Conservation (phyloP, 2,797 vertebrate species). For the Danio choprae region DNA sequence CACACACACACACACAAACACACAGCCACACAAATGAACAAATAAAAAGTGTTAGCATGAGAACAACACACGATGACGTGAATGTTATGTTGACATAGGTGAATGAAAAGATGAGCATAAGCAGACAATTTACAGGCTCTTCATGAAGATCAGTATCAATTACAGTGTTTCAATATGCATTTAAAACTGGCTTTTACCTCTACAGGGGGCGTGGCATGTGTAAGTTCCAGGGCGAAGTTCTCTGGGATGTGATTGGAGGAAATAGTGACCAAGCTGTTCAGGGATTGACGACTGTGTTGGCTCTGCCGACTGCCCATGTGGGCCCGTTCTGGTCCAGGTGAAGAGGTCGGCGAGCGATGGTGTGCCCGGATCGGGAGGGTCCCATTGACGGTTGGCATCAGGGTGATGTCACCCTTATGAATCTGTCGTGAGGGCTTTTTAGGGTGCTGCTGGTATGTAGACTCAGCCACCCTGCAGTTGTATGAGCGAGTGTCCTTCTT, state of each 20-base stretch:
- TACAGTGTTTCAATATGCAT: slow-evolving; percentile 47
- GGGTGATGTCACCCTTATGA: slow-evolving; percentile 95
- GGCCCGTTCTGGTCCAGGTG: slow-evolving; percentile 90
- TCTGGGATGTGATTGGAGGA: slow-evolving; percentile 98
- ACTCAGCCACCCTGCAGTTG: slow-evolving; percentile 95
- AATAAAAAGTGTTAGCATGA: slow-evolving; percentile 29
- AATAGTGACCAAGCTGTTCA: slow-evolving; percentile 97
- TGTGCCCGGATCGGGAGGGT: slow-evolving; percentile 94
- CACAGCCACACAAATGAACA: slow-evolving; percentile 13
- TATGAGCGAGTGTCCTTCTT: slow-evolving; percentile 95
- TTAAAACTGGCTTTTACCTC: slow-evolving; percentile 83
- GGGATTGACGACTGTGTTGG: slow-evolving; percentile 94
- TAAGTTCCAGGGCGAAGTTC: slow-evolving; percentile 93
- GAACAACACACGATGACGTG: slow-evolving; percentile 58
- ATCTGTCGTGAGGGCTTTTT: slow-evolving; percentile 94
- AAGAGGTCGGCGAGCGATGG: slow-evolving; percentile 88
- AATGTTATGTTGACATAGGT: slow-evolving; percentile 64
- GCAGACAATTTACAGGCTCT: slow-evolving; percentile 32
- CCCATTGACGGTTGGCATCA: slow-evolving; percentile 94
- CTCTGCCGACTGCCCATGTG: slow-evolving; percentile 93
- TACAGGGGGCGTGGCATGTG: slow-evolving; percentile 93
- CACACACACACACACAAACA: slow-evolving; percentile 31
- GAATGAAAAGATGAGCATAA: slow-evolving; percentile 5
- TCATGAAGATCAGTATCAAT: neutral
- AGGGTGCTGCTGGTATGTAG: slow-evolving; percentile 93